Conservation (phyloP, 2,797 vertebrate genomes). For the Saxicola maurus region DNA sequence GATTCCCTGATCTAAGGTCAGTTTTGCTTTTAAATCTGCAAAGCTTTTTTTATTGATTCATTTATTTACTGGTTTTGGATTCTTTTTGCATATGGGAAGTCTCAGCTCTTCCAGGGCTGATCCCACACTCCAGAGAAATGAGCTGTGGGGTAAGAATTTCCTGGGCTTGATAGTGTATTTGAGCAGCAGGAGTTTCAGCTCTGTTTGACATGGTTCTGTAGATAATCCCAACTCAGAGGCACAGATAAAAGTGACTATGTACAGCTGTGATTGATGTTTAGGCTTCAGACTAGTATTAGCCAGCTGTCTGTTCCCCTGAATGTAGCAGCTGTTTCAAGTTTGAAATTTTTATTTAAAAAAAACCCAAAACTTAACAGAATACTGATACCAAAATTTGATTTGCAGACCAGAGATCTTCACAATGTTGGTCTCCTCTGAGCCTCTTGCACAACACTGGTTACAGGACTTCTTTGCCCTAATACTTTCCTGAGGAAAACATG, state of each 20-base stretch:
- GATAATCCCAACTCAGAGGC: background rate
- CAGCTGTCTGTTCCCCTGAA: background rate
- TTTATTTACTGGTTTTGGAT: background rate
- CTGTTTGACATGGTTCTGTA: background rate
- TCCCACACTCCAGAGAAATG: background rate
- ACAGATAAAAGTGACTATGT: background rate
- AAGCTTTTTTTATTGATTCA: background rate
- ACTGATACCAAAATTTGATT: background rate
- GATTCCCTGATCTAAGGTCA: background rate
- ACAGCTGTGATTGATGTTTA: background rate
- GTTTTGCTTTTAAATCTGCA: background rate
- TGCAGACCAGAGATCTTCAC: background rate
- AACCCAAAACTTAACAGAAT: background rate
- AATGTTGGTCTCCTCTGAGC: background rate
- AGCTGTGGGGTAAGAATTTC: slow-evolving; percentile 1
- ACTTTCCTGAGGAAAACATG: background rate
- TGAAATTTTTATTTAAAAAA: background rate
- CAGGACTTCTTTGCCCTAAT: background rate
- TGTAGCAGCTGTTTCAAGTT: background rate
- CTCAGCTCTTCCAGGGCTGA: background rate
- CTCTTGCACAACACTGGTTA: accelerated
- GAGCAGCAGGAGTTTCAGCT: background rate
- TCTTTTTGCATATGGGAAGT: background rate
- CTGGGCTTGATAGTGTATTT: background rate
- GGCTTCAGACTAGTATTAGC: background rate